phyloP scores from a whole-genome alignment of 2,113 vertebrate genomes.

The Chaenocephalus aceratus region DNA sequence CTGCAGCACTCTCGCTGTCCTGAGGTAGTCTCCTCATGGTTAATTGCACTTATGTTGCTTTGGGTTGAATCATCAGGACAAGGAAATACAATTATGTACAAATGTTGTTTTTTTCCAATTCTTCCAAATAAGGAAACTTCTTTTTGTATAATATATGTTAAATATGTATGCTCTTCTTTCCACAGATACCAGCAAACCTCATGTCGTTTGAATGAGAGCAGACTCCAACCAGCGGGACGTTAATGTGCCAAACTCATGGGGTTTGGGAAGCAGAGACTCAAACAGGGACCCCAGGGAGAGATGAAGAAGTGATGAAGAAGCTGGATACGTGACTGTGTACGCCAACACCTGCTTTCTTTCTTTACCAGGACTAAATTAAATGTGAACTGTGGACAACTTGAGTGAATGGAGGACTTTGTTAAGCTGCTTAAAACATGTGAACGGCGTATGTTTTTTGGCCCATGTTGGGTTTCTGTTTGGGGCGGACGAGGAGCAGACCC shows the following conservation, averaged over 20 bases:
- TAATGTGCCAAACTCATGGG: slow-evolving; percentile 84
- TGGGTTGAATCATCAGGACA: too few relatives aligned
- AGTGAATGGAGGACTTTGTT: slow-evolving; percentile 15
- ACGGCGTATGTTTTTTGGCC: slow-evolving; percentile 44
- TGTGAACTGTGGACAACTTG: background rate
- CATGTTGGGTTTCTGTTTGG: slow-evolving; percentile 63
- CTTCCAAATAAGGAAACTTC: background rate
- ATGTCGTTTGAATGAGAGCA: slow-evolving; percentile 93
- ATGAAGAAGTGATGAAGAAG: slow-evolving; percentile 6
- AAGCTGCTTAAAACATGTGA: slow-evolving; percentile 60
- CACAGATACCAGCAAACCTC: slow-evolving; percentile 93
- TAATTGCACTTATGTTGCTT: too few relatives aligned
- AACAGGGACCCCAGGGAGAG: background rate
- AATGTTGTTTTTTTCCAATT: background rate
- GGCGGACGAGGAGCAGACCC: background rate
- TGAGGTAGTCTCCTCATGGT: too few relatives aligned
- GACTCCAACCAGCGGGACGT: slow-evolving; percentile 56
- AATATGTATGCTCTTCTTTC: slow-evolving; percentile 63
- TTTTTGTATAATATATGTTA: background rate
- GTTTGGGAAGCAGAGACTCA: slow-evolving; percentile 29
- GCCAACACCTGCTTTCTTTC: slow-evolving; percentile 15
- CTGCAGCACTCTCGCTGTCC: too few relatives aligned
- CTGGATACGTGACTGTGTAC: slow-evolving; percentile 12
- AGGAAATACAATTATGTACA: too few relatives aligned
- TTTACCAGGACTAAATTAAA: slow-evolving; percentile 17